Evolutionary conservation across 2,888 invertebrate genomes (phyloP), one percentile per base, ranked within the genome.

Genomic region (Vesta saturnalis): DNA sequence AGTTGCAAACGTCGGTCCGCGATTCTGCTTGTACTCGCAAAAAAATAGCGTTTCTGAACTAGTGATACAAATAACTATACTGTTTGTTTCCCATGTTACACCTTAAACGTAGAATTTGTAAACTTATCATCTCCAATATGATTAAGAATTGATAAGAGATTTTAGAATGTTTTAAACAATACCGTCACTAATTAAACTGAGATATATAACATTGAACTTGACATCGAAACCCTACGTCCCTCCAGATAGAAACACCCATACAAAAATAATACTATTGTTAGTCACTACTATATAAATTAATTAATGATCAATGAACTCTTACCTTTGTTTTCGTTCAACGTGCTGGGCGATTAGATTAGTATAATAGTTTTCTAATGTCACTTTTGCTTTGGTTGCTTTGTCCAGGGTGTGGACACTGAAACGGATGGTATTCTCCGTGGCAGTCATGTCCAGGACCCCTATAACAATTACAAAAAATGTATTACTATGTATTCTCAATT

Each of bases 321-420:
- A 93, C 93, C 94, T 93, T 85, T 96, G 96, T 85, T 98, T 97
- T 80, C 99, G 90, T 87, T 99, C 99, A 80, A 96, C 93, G 86
- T 98, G 96, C 85, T 99, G 99, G 78, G 95, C 92, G 83, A 99
- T 94, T 82, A 99, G 91, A 87, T 99, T 99, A 85, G 95, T 96
- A 86, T 99, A 99, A 87, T 98, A 99, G 86, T 98, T 99, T 87
- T 99, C 99, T 83, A 99, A 87, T 70, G 98, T 97, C 83, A 99
- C 94, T 88, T 99, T 98, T 78, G 99, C 98, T 86, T 98, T 97
- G 83, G 97, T 97, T 79, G 97, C 98, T 87, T 98, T 99, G 89
- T 99, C 98, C 86, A 95, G 89, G 82, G 98, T 98, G 86, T 97
- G 96, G 83, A 95, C 96, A 88, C 95, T 96, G 88, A 97, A 96